Conservation (phyloP, 2,113 vertebrate species). For the Callorhinus ursinus region DNA sequence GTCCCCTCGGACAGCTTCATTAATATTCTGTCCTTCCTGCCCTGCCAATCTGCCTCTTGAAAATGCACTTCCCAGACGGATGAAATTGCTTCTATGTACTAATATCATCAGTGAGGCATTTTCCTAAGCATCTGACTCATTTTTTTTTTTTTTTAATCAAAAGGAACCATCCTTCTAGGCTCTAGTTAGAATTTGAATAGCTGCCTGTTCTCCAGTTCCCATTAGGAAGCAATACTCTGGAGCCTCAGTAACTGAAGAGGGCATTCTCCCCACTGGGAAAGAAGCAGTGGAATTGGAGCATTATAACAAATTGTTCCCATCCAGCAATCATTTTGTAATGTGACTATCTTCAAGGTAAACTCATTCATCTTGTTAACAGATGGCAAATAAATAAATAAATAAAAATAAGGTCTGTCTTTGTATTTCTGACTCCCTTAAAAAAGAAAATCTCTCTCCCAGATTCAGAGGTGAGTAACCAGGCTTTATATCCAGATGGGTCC, state of each 20-base stretch:
- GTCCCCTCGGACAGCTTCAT: neutral
- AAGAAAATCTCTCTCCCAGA: neutral
- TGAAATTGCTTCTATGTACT: slow-evolving; percentile 77
- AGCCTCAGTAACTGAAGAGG: slow-evolving; percentile 64
- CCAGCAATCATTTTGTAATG: slow-evolving; percentile 79
- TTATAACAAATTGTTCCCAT: slow-evolving; percentile 77
- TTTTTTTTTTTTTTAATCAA: slow-evolving; percentile 29
- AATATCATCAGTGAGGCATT: slow-evolving; percentile 80
- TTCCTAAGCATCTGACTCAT: slow-evolving; percentile 81
- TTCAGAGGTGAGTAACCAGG: neutral
- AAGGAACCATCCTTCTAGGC: slow-evolving; percentile 76
- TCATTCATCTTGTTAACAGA: slow-evolving; percentile 75
- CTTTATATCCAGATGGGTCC: neutral
- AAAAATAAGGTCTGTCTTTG: neutral
- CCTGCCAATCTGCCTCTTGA: slow-evolving; percentile 78
- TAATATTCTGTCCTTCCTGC: slow-evolving; percentile 69
- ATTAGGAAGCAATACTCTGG: slow-evolving; percentile 75
- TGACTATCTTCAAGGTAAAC: slow-evolving; percentile 79
- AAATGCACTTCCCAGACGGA: slow-evolving; percentile 78
- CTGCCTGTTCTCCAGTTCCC: slow-evolving; percentile 67
- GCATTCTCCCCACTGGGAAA: slow-evolving; percentile 36
- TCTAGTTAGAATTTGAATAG: slow-evolving; percentile 76
- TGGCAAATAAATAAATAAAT: neutral
- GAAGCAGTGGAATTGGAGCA: slow-evolving; percentile 49
- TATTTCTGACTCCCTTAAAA: slow-evolving; percentile 11